Evolutionary conservation across 2,888 invertebrate species (phyloP), one percentile per base, ranked within the genome.

Genomic region (Itoplectis maculator): DNA sequence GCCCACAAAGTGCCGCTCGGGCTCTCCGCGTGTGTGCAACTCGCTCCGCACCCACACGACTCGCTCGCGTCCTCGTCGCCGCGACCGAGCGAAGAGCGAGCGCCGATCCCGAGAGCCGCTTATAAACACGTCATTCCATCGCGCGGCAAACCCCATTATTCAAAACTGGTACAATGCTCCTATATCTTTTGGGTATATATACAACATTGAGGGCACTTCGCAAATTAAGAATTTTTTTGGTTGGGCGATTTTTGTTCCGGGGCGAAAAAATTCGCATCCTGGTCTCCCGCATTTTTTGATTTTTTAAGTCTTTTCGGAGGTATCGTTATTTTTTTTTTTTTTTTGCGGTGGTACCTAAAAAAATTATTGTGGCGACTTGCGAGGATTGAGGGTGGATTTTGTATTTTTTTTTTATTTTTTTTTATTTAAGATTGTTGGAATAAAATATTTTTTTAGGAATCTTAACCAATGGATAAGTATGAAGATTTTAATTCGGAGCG

Each of bases 1-100:
- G 87, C 88, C 91, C 90, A 88, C 92, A 91, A 92, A 92, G 91
- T 91, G 91, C 90, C 91, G 89, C 90, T 86, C 89, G 86, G 89
- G 76, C 79, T 68, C 82, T 79, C n/a, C n/a, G n/a, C n/a, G 29
- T 29, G 29, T 29, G 75, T 79, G 79, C 80, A 59, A 78, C 72
- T 74, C 85, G 83, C 68, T 79, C 49, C 63, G 80, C 75, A 81
- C 59, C 59, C 83, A 68, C 51, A 56, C 61, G 47, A n/a, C n/a
- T n/a, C n/a, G n/a, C n/a, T n/a, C 29, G 29, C 54, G 63, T 40
- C 15, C 37, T 37, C 37, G 37, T 61, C n/a, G 47, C 29, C 9
- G 72, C 20, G 74, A 69, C 69, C 69, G 49, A 70, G 29, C 29
- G 29, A 29, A 2, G 29, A 2, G 29, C 61, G 77, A 37, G 18